These are phyloP conservation scores for Neoaliturus tenellus DNA, from an alignment of 2,888 invertebrate genomes.

Conservation along the genomic window DNA sequence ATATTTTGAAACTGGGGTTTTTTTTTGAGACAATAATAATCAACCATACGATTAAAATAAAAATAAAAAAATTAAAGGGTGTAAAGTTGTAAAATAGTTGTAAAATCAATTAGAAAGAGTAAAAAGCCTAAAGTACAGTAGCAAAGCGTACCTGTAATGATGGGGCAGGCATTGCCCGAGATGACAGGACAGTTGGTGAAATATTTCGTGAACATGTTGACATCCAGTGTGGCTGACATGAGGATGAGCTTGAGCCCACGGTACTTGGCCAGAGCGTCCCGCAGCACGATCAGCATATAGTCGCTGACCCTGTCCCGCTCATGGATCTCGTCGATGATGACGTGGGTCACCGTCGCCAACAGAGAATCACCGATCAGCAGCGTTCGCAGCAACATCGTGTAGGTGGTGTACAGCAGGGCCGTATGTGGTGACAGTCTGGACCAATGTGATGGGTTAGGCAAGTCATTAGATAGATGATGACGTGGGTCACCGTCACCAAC, in stretches of 20 bases:
- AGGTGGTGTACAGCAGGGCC: slow-evolving; percentile 93
- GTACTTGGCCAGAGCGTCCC: slow-evolving; percentile 82
- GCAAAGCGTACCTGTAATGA: background rate
- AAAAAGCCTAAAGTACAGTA: no score
- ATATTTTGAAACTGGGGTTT: no score
- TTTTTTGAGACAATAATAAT: no score
- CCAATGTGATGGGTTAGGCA: no score
- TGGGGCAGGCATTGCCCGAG: slow-evolving; percentile 64
- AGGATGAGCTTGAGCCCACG: slow-evolving; percentile 88
- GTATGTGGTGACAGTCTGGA: slow-evolving; percentile 85
- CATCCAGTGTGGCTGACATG: slow-evolving; percentile 97
- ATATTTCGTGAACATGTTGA: slow-evolving; percentile 87
- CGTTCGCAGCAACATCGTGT: slow-evolving; percentile 91
- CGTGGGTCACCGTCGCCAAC: slow-evolving; percentile 86
- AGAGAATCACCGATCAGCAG: slow-evolving; percentile 86
- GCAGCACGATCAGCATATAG: slow-evolving; percentile 91
- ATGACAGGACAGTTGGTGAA: slow-evolving; percentile 88
- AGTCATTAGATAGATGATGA: no score
- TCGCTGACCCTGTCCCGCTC: slow-evolving; percentile 96
- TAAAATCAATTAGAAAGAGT: no score
- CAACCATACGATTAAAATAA: no score
- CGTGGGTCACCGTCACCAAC: slow-evolving; percentile 86
- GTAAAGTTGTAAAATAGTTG: no score
- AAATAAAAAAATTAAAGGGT: no score
- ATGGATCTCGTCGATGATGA: slow-evolving; percentile 96